Evolutionary conservation across 2,797 vertebrate species (phyloP).

Genomic region (Sebastes trivittatus): DNA sequence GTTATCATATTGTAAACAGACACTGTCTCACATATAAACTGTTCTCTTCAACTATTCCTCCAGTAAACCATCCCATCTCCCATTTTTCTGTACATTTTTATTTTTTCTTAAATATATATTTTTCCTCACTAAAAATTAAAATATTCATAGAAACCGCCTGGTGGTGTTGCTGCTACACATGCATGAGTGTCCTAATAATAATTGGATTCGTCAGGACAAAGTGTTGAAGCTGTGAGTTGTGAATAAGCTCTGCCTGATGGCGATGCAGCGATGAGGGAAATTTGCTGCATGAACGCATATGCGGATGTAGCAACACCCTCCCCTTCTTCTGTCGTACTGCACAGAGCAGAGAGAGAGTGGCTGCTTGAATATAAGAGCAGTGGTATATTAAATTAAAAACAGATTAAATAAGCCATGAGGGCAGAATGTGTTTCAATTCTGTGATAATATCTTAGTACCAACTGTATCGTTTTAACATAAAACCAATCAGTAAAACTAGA

Average conservation of each 20-base stretch:
- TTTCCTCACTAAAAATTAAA: background rate
- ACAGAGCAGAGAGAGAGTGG: background rate
- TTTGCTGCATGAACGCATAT: conserved; percentile 48
- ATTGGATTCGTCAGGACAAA: conserved; percentile 44
- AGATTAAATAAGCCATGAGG: background rate
- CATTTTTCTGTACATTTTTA: background rate
- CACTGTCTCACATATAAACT: background rate
- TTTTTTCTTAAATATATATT: background rate
- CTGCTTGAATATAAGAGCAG: background rate
- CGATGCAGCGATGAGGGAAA: conserved; percentile 27
- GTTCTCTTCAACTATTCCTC: background rate
- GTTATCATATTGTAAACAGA: background rate
- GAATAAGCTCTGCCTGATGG: conserved; percentile 36
- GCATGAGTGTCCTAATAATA: conserved; percentile 40
- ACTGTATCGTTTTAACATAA: background rate
- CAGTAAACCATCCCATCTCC: background rate
- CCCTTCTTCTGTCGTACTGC: background rate
- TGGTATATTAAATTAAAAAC: conserved; percentile 37
- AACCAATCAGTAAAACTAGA: background rate
- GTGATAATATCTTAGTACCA: background rate
- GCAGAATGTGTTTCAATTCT: background rate
- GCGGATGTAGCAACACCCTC: background rate
- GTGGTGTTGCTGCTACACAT: conserved; percentile 9
- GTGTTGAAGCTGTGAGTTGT: conserved; percentile 34
- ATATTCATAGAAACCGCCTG: conserved; percentile 26